Evolutionary conservation across 2,113 vertebrate species (phyloP), one percentile per base, ranked within the genome.

Genomic region (Spea bombifrons): DNA sequence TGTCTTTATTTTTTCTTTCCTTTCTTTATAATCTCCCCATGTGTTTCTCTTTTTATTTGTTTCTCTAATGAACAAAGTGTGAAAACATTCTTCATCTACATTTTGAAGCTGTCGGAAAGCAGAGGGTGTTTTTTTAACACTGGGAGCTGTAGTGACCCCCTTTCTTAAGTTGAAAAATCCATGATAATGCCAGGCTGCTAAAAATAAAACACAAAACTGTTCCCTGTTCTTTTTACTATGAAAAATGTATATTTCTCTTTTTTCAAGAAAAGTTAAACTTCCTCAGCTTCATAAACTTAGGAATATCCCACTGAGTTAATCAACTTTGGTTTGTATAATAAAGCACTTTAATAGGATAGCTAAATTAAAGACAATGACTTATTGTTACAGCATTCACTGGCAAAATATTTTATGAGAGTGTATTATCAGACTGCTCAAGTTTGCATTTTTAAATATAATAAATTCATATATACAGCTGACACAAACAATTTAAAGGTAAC

Each of bases 291-390:
- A 80, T 80, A 74, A 80, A 80, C 78, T 68, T n/a, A 10, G 59
- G 64, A 75, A 61, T 80, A 74, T 80, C 78, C 78, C 71, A 80
- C 78, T 68, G 78, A 74, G 78, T 80, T 80, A 80, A 80, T 80
- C 71, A 80, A 80, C 61, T 80, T 80, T 73, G 71, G 64, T 68
- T 45, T 63, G 71, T 80, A 50, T 80, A 80, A 80, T 80, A 80
- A 80, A 80, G 78, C 71, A 80, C 78, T 80, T 74, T 80, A 80
- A 80, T 80, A 80, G 71, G 71, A 55, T 68, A 73, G 78, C 78
- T 80, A 80, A 80, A 80, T 80, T 80, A 80, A 80, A 80, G 71
- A 68, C 78, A 80, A 73, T 80, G 78, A 80, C 71, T 80, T 80
- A 74, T 80, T 74, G 78, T 80, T 80, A 80, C 74, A 74, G 71